Evolutionary conservation across 2,113 vertebrate species (phyloP).

Genomic region (Eurypyga helias): DNA sequence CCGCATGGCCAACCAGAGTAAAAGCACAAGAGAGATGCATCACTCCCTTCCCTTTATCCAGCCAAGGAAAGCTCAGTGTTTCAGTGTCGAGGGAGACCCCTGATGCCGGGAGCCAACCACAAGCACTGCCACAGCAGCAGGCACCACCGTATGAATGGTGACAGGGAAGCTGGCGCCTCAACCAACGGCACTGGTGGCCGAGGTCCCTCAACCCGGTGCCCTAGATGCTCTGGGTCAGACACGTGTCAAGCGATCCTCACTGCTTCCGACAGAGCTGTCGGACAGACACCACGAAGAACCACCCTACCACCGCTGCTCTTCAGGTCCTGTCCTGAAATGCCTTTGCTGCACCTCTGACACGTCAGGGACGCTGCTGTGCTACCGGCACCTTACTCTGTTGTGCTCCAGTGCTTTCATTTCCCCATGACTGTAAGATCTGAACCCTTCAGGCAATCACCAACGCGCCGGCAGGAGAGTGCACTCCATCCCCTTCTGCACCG

Average conservation of each 20-base stretch:
- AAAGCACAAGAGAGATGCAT: neutral
- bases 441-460: neutral
- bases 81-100: neutral
- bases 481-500: neutral
- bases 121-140: neutral
- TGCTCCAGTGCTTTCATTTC: neutral
- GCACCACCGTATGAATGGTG: accelerated
- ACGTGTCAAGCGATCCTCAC: neutral
- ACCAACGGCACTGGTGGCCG: accelerated
- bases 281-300: neutral
- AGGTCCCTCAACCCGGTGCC: neutral
- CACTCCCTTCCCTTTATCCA: neutral
- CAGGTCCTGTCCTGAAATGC: neutral
- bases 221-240: neutral
- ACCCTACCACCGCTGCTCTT: neutral
- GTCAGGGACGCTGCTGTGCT: neutral
- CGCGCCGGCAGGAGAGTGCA: neutral
- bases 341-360: neutral
- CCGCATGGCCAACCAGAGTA: neutral
- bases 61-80: neutral
- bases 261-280: neutral
- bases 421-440: neutral
- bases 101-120: neutral
- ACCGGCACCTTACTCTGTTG: neutral
- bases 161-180: neutral